Conservation (phyloP, 2,797 vertebrate genomes). For the Eospalax fontanierii region DNA sequence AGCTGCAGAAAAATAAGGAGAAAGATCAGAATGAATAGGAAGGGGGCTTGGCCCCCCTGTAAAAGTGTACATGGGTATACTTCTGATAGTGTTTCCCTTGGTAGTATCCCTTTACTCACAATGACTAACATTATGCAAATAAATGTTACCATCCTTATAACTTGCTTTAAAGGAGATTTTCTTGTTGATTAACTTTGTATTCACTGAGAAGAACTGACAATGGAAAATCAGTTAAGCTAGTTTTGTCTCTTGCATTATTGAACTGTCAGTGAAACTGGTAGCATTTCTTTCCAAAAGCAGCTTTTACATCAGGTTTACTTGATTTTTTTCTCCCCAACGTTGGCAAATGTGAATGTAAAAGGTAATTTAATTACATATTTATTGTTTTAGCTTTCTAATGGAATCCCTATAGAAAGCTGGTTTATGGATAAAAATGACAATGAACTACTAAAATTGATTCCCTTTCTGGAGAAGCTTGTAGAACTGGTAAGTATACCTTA, state of each 20-base stretch:
- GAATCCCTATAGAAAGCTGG: conserved; percentile 99
- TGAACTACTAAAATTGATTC: conserved; percentile 98
- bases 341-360: conserved; percentile 59
- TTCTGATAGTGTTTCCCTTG: conserved; percentile 27
- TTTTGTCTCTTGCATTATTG: conserved; percentile 12
- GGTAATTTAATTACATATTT: conserved; percentile 73
- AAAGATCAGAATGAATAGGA: not conserved
- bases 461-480: conserved; percentile 99
- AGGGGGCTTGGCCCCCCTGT: not conserved
- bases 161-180: conserved; percentile 63
- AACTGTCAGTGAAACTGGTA: not conserved
- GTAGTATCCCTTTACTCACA: not conserved
- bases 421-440: conserved; percentile 99
- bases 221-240: conserved; percentile 49
- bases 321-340: conserved; percentile 48
- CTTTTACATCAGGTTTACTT: not conserved
- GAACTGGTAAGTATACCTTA: conserved; percentile 94
- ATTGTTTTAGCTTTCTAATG: conserved; percentile 96
- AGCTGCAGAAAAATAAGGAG: too few relatives aligned
- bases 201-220: not conserved
- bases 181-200: conserved; percentile 48
- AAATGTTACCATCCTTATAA: not conserved
- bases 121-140: not conserved
- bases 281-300: conserved; percentile 54
- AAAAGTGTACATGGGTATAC: not conserved